These are phyloP conservation scores for Pteropus alecto DNA, from an alignment of 2,113 vertebrate genomes.

Conservation along the genomic window DNA sequence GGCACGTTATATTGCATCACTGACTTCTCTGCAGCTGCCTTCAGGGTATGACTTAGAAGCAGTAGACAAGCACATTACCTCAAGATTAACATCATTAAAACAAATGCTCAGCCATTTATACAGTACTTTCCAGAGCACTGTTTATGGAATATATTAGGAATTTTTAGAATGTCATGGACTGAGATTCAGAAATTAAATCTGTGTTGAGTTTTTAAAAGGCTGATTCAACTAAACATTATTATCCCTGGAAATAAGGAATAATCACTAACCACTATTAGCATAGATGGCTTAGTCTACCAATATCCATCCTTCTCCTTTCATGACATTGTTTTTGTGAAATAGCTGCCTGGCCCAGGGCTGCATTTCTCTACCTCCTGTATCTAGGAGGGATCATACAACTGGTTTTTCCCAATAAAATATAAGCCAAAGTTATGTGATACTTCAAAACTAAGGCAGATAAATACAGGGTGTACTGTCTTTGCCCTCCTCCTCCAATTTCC, in stretches of 20 bases:
- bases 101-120: neutral
- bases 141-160: neutral
- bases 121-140: neutral
- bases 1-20: neutral
- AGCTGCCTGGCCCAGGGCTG: neutral
- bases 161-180: neutral
- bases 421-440: neutral
- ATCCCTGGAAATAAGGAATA: neutral
- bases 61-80: neutral
- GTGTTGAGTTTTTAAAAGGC: neutral
- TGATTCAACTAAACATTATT: neutral
- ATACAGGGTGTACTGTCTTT: neutral
- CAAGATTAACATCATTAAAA: neutral
- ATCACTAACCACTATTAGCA: neutral
- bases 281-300: neutral
- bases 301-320: neutral
- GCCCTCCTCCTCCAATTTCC: neutral
- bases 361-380: neutral
- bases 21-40: neutral
- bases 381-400: neutral
- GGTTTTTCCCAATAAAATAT: neutral
- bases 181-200: slow-evolving; percentile 17
- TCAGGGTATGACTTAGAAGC: neutral
- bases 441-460: neutral
- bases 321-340: neutral